These are phyloP conservation scores for Cryptus viduatorius DNA, from an alignment of 2,888 invertebrate genomes.

Conservation along the genomic window DNA sequence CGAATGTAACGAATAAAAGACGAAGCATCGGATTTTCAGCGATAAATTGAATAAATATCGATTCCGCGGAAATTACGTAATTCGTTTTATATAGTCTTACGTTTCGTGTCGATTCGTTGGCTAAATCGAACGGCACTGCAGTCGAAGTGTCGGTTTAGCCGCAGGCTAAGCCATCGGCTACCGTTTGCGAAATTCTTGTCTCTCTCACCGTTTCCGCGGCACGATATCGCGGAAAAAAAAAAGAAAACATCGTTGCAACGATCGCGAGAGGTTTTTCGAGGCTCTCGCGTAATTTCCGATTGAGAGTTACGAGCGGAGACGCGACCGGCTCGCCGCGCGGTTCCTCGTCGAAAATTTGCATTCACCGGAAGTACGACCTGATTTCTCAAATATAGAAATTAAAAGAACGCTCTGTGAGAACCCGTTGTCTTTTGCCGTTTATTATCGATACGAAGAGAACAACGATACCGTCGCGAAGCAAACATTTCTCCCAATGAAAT, in stretches of 20 bases:
- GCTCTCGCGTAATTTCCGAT: constrained; percentile 29
- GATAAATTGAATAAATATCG: constrained; percentile 1
- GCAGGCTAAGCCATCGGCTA: not conserved
- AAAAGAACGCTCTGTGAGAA: not conserved
- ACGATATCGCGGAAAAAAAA: constrained; percentile 22
- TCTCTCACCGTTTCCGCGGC: constrained; percentile 30
- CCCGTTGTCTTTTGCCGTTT: not conserved
- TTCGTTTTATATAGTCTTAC: not conserved
- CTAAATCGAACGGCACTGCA: constrained; percentile 22
- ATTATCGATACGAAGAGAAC: not conserved
- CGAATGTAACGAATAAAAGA: too few relatives aligned
- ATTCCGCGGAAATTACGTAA: constrained; percentile 22
- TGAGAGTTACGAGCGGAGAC: not conserved
- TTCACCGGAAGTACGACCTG: constrained; percentile 39
- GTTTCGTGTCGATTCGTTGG: not conserved
- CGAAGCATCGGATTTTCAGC: not conserved
- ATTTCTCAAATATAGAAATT: constrained; percentile 13
- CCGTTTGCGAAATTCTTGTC: constrained; percentile 58
- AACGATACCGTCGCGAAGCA: not conserved
- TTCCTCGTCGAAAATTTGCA: constrained; percentile 41
- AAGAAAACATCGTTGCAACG: constrained; percentile 7
- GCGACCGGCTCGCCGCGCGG: constrained; percentile 4
- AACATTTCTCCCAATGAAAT: constrained; percentile 32
- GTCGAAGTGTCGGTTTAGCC: not conserved
- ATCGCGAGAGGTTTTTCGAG: not conserved